These are phyloP conservation scores for Leptinotarsa rubiginosa DNA, from an alignment of 2,888 invertebrate species.

Conservation along the genomic window DNA sequence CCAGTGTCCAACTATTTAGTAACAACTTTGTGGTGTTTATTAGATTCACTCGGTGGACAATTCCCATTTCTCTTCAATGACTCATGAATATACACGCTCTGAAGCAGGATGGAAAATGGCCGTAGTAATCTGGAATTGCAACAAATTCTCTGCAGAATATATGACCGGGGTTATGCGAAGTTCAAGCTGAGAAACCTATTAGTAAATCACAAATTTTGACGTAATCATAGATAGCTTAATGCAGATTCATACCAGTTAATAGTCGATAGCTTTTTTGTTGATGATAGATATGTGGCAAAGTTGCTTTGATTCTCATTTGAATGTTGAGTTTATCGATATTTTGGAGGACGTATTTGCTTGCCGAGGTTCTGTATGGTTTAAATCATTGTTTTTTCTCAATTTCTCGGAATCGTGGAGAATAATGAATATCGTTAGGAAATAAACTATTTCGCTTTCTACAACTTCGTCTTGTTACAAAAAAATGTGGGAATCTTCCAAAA, in stretches of 20 bases:
- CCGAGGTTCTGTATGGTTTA: not conserved
- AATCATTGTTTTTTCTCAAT: too few species aligned
- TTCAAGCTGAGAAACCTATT: constrained; percentile 41
- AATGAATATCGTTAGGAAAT: too few species aligned
- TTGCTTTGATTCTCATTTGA: constrained; percentile 3
- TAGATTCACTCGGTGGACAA: not conserved
- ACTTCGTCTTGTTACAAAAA: too few species aligned
- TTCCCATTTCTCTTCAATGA: not conserved
- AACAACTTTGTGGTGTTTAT: constrained; percentile 8
- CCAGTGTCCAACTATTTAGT: not conserved
- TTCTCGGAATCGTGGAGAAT: too few species aligned
- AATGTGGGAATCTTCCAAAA: too few species aligned
- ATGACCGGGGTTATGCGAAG: constrained; percentile 36
- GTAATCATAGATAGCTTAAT: constrained; percentile 15
- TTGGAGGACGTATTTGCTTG: not conserved
- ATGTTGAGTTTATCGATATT: not conserved
- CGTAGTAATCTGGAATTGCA: not conserved
- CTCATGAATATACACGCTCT: not conserved
- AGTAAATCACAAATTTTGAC: constrained; percentile 43
- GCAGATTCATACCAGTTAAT: constrained; percentile 5
- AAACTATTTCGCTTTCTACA: too few species aligned
- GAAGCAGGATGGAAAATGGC: not conserved
- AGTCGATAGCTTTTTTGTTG: constrained; percentile 1
- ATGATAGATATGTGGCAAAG: not conserved
- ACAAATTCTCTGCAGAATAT: constrained; percentile 28